These are phyloP conservation scores for Pogoniulus pusillus DNA, from an alignment of 2,797 vertebrate species.

Conservation along the genomic window DNA sequence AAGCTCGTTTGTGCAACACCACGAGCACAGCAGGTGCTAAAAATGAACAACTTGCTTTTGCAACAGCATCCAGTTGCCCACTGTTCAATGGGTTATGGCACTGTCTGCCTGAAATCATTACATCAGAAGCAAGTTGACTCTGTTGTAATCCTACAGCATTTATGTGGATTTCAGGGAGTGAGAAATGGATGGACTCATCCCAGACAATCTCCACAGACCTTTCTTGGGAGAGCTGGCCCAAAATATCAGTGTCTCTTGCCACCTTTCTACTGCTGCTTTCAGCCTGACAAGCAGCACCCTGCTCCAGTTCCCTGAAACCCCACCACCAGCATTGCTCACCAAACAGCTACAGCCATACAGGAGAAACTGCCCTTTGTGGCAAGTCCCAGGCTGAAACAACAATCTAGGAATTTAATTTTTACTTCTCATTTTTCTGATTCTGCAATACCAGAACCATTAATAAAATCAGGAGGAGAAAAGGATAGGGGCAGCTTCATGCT, in stretches of 20 bases:
- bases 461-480: not conserved
- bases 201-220: accelerated
- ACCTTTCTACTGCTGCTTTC: not conserved
- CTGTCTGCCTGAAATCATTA: not conserved
- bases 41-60: not conserved
- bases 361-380: not conserved
- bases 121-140: not conserved
- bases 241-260: not conserved
- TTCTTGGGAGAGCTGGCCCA: not conserved
- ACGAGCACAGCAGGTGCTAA: not conserved
- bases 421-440: not conserved
- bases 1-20: not conserved
- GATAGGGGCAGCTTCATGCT: not conserved
- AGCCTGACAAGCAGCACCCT: not conserved
- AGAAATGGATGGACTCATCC: not conserved
- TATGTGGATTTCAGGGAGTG: not conserved
- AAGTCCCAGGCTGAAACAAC: not conserved
- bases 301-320: not conserved
- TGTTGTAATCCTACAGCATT: not conserved
- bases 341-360: not conserved
- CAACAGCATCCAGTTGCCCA: not conserved
- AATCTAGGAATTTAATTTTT: accelerated
- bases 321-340: not conserved
- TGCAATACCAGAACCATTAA: not conserved
- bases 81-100: accelerated